Evolutionary conservation across 2,113 vertebrate genomes (phyloP).

Genomic region (Corvus cornix): DNA sequence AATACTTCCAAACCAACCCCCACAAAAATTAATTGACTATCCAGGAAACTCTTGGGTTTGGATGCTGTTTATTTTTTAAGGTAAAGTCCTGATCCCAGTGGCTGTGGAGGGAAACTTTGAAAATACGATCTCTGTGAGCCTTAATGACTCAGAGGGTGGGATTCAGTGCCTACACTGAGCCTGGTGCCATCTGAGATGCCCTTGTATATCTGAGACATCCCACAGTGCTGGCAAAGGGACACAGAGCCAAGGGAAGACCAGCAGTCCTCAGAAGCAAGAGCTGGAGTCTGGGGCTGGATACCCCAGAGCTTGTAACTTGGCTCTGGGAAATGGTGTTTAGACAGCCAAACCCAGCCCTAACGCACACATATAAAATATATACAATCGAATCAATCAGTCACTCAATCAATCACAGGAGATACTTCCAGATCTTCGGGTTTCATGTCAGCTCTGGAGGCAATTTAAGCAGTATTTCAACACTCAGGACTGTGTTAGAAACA

Average conservation of each 20-base stretch:
- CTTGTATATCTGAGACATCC: slow-evolving; percentile 23
- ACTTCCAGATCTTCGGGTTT: slow-evolving; percentile 47
- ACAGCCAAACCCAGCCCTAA: slow-evolving; percentile 30
- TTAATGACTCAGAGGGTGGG: slow-evolving; percentile 22
- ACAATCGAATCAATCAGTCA: slow-evolving; percentile 51
- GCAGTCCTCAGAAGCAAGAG: background rate
- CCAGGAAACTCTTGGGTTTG: slow-evolving; percentile 32
- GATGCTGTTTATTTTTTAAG: slow-evolving; percentile 42
- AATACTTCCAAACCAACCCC: slow-evolving; percentile 23
- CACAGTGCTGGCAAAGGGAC: background rate
- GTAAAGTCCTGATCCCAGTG: background rate
- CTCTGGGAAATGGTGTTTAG: slow-evolving; percentile 9
- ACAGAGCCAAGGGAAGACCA: background rate
- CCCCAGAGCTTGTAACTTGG: background rate
- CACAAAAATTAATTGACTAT: slow-evolving; percentile 47
- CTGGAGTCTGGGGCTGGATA: background rate
- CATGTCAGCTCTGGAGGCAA: slow-evolving; percentile 39
- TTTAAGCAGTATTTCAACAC: slow-evolving; percentile 11
- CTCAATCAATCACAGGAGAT: slow-evolving; percentile 44
- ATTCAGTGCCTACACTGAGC: slow-evolving; percentile 13
- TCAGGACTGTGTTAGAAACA: slow-evolving; percentile 40
- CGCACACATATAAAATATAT: background rate
- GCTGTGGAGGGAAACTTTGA: background rate
- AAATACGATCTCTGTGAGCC: background rate
- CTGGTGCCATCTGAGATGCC: slow-evolving; percentile 52